Evolutionary conservation across 2,888 invertebrate genomes (phyloP), one percentile per base, ranked within the genome.

Genomic region (Peribatodes rhomboidaria): DNA sequence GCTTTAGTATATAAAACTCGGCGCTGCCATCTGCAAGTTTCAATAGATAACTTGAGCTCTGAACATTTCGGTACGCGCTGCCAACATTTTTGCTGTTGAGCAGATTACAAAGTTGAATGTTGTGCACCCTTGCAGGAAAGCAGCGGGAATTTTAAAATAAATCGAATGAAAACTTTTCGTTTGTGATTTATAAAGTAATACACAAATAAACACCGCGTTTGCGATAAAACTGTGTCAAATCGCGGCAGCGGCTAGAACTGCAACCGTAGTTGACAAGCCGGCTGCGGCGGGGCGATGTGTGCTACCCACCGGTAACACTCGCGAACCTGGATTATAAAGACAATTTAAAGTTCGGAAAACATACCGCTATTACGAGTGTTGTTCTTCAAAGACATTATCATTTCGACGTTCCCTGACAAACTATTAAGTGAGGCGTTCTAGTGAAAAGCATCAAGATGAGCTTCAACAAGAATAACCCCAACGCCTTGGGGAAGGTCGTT

Each of bases 1-100:
- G 83, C 88, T 82, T 83, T 86, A 79, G 85, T 88, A 84, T 89
- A 93, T 93, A 93, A 88, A 92, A 91, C 84, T 89, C 88, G 83
- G 86, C 89, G 86, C 91, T 87, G 93, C 92, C 93, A 91, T 93
- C 93, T 93, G 88, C 90, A 89, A 88, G 92, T 91, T 92, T 90
- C 88, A 92, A 92, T 92, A 89, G 89, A 88, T 88, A 93, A 93
- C 92, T 90, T 87, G 90, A 86, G 82, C 85, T 86, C 88, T 86
- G 87, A 87, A 84, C 80, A 85, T 88, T 82, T 84, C 86, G 83
- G 86, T 87, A 81, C 90, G 88, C 85, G 90, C 83, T 89, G 81
- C 86, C 85, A 91, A 90, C 87, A 87, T 86, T 84, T 81, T 75
- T 80, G 76, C 77, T 78, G 79, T 82, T 78, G 80, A 80, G 75